Evolutionary conservation across 92 coral and sea anemone genomes (phyloP).

Genomic region (Palythoa grandis): DNA sequence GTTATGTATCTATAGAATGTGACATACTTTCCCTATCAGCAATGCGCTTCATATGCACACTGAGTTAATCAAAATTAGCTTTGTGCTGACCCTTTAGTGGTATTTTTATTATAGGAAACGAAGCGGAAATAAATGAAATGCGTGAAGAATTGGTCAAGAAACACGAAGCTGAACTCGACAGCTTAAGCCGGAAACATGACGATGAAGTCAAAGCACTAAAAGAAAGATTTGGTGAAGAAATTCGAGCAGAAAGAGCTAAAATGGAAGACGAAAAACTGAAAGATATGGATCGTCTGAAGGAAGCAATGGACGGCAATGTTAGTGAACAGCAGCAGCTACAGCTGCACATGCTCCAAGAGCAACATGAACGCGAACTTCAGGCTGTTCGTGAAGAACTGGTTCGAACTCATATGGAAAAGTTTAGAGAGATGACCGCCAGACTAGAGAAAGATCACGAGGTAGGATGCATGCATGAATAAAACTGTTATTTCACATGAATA

Average conservation of each 20-base stretch:
- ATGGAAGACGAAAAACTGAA: slow-evolving; percentile 76
- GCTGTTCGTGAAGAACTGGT: slow-evolving; percentile 89
- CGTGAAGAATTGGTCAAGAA: slow-evolving; percentile 56
- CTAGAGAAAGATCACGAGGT: slow-evolving; percentile 92
- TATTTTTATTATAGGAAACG: slow-evolving; percentile 57
- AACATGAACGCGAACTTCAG: slow-evolving; percentile 92
- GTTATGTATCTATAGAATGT: too few relatives aligned
- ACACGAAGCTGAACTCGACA: slow-evolving; percentile 59
- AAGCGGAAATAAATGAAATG: slow-evolving; percentile 58
- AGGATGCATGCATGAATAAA: background rate
- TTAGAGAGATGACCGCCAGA: slow-evolving; percentile 89
- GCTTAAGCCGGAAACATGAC: slow-evolving; percentile 57
- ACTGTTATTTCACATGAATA: background rate
- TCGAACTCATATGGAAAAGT: slow-evolving; percentile 96
- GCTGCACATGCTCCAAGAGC: slow-evolving; percentile 87
- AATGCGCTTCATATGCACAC: too few relatives aligned
- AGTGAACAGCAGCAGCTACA: slow-evolving; percentile 93
- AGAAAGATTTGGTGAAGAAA: slow-evolving; percentile 68
- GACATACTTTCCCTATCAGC: too few relatives aligned
- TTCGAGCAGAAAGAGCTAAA: slow-evolving; percentile 67
- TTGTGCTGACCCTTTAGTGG: too few relatives aligned
- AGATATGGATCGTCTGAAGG: slow-evolving; percentile 73
- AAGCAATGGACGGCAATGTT: slow-evolving; percentile 86
- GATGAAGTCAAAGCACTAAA: slow-evolving; percentile 67
- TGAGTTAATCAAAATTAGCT: too few relatives aligned